Evolutionary conservation across 1,140 invertebrate species (phyloP), one percentile per base, ranked within the genome.

Genomic region (Bombus consobrinus): DNA sequence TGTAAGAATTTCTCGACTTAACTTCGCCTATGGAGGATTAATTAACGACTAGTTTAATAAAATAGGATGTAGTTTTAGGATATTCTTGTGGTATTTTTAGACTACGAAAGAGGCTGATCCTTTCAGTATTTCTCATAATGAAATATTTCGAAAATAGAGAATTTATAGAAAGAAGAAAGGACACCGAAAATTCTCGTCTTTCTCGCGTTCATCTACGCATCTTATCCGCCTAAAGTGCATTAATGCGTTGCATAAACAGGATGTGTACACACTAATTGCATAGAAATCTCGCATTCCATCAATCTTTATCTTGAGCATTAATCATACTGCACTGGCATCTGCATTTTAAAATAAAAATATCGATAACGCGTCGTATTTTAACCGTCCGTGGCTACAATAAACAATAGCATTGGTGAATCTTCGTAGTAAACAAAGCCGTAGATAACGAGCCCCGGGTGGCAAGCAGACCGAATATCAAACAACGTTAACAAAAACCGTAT

Each of bases 341-440:
- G 68, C 41, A 25, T 34, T 47, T 47, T 71, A 34, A 79, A 79
- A 69, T 71, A 79, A 84, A 84, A 79, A 79, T 71, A 69, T 84
- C 64, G 75, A 79, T 84, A 79, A 71, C 75, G 18, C 47, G 18
- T 79, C 68, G 78, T 66, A 64, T 66, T 71, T 69, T 71, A 71
- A 71, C 66, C 75, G 76, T 69, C 32, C 34, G n/a, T 47, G n/a
- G 43, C 53, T 72, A 53, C 47, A 53, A 74, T 72, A 85, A 81
- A 85, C 78, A 85, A 81, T 13, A 22, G 53, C 32, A 64, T 68
- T 78, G 57, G n/a, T 57, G 71, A 81, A 81, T 85, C 81, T 81
- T 75, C 79, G 75, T 81, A 75, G 78, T 15, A 75, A 85, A 81
- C 78, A 81, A 22, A 80, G 68, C n/a, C 66, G 37, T 72, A 62